Conservation (phyloP, 2,888 invertebrate genomes). For the Cyrtodaria siliqua region DNA sequence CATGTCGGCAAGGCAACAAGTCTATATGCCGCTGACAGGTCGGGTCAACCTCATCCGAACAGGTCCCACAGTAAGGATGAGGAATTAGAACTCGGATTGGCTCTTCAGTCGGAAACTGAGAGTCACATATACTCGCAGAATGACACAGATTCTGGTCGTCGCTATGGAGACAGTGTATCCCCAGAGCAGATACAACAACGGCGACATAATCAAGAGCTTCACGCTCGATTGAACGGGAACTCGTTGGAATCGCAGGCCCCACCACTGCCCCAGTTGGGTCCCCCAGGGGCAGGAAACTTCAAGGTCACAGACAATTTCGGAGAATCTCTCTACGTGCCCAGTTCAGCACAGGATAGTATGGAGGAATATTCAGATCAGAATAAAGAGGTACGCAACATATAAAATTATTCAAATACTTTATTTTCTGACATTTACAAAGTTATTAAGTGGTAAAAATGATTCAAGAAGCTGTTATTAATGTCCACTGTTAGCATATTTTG, state of each 20-base stretch:
- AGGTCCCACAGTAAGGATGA: constrained; percentile 71
- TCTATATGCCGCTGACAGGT: constrained; percentile 61
- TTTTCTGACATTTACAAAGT: too few relatives aligned
- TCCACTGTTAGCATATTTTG: too few relatives aligned
- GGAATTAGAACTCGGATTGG: constrained; percentile 75
- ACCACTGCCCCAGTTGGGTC: constrained; percentile 57
- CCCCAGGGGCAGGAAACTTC: constrained; percentile 36
- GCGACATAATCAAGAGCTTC: constrained; percentile 19
- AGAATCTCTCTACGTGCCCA: constrained; percentile 46
- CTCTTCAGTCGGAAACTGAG: constrained; percentile 79
- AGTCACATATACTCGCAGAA: constrained; percentile 76
- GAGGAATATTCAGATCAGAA: constrained; percentile 49
- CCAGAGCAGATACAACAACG: constrained; percentile 49
- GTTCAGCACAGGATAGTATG: constrained; percentile 38
- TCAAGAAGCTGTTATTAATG: too few relatives aligned
- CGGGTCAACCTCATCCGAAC: constrained; percentile 19
- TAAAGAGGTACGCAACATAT: constrained; percentile 61
- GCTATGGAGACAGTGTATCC: constrained; percentile 53
- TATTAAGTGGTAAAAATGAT: too few relatives aligned
- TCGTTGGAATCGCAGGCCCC: constrained; percentile 40
- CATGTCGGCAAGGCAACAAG: constrained; percentile 73
- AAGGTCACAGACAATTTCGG: constrained; percentile 61
- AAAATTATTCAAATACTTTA: too few relatives aligned
- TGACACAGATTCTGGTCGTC: constrained; percentile 79
- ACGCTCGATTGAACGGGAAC: constrained; percentile 21